These are phyloP conservation scores for Mesembrinibis cayennensis DNA, from an alignment of 2,113 vertebrate species.

Conservation along the genomic window DNA sequence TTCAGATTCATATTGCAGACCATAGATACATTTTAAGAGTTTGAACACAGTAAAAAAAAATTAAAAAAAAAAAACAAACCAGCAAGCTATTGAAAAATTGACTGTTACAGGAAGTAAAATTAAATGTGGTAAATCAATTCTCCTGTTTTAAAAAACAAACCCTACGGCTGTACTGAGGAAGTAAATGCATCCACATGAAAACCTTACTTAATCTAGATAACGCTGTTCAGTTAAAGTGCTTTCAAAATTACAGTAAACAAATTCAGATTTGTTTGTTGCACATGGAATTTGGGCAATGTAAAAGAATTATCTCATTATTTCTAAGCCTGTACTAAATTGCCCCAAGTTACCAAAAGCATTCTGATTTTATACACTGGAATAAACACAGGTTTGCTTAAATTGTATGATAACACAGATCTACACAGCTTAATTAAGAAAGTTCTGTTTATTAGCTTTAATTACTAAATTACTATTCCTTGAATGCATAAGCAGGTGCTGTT, in stretches of 20 bases:
- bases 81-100: neutral
- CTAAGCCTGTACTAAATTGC: neutral
- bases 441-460: slow-evolving; percentile 26
- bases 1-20: slow-evolving; percentile 22
- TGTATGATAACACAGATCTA: neutral
- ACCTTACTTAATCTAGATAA: neutral
- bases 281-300: neutral
- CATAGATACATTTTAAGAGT: neutral
- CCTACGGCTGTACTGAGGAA: neutral
- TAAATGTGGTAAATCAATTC: neutral
- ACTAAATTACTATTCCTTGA: neutral
- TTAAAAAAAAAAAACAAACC: neutral
- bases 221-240: neutral
- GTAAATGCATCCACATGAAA: neutral
- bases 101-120: slow-evolving; percentile 14
- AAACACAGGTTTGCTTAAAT: neutral
- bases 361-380: neutral
- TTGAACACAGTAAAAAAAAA: neutral
- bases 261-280: neutral
- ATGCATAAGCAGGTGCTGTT: neutral
- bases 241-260: neutral
- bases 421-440: neutral
- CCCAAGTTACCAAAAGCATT: neutral
- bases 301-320: neutral
- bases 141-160: neutral